These are phyloP conservation scores for Dermochelys coriacea DNA, from an alignment of 2,797 vertebrate species.

Conservation along the genomic window DNA sequence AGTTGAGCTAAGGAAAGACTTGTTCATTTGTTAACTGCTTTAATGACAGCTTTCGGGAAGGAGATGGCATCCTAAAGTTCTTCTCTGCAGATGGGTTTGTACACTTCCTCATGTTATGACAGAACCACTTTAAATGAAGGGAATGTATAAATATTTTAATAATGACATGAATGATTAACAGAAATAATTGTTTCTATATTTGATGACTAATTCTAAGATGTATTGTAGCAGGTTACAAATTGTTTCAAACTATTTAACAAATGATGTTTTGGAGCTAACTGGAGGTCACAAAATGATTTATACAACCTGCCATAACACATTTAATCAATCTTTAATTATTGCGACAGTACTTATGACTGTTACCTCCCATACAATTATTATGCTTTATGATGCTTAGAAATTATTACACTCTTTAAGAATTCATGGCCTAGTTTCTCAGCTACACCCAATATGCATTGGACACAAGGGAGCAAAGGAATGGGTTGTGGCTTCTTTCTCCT, in stretches of 20 bases:
- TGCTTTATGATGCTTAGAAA: neutral
- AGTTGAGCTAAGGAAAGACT: rapidly evolving
- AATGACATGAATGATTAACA: neutral
- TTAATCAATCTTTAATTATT: neutral
- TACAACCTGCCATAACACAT: rapidly evolving
- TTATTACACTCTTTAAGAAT: neutral
- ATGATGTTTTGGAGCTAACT: neutral
- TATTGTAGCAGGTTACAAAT: neutral
- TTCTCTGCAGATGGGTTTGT: rapidly evolving
- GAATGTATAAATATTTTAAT: neutral
- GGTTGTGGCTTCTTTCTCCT: neutral
- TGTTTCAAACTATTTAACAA: neutral
- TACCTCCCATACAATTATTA: neutral
- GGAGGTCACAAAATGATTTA: neutral
- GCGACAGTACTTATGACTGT: neutral
- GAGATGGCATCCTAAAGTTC: rapidly evolving
- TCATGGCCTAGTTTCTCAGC: neutral
- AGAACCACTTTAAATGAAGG: neutral
- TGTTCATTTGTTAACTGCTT: neutral
- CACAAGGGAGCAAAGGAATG: neutral
- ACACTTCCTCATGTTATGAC: neutral
- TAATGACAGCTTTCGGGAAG: neutral
- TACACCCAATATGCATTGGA: rapidly evolving
- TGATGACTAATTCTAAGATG: neutral
- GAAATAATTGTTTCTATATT: neutral